A percentile compares a stretch with the other conserved stretches of the same genome.
Conservation (phyloP, 2,888 invertebrate genomes). For the Noctua fimbriata region DNA sequence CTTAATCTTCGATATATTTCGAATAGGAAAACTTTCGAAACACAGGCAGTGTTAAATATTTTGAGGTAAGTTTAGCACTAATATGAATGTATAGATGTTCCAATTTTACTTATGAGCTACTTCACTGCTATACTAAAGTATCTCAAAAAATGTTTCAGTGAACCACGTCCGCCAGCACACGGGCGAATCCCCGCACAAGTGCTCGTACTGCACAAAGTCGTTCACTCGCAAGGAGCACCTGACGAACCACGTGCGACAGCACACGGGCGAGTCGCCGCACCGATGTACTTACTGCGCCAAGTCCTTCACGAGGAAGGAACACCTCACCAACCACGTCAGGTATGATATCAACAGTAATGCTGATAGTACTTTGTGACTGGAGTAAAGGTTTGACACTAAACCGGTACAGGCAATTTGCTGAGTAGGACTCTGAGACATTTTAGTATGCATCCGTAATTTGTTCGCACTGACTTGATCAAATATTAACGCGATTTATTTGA, state of each 20-base stretch:
- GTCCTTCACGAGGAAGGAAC: conserved; percentile 96
- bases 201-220: conserved; percentile 94
- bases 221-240: conserved; percentile 95
- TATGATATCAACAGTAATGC: conserved; percentile 60
- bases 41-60: not conserved
- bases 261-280: conserved; percentile 96
- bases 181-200: conserved; percentile 94
- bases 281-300: conserved; percentile 96
- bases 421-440: not conserved
- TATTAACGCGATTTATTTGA: conserved; percentile 12
- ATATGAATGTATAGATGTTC: not conserved
- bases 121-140: conserved; percentile 4
- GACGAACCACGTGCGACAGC: conserved; percentile 96
- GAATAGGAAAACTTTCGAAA: not conserved
- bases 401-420: not conserved
- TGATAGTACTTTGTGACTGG: conserved; percentile 38
- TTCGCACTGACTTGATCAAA: not conserved
- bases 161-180: conserved; percentile 94
- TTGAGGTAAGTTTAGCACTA: not conserved
- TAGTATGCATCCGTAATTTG: not conserved
- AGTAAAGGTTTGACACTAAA: conserved; percentile 12
- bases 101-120: not conserved
- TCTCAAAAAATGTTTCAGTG: conserved; percentile 77
- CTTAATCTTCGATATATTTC: not conserved
- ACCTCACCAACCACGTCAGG: conserved; percentile 95